Percentiles rank a stretch among this genome's conserved stretches.
phyloP scores from a whole-genome alignment of 1,140 invertebrate species.

The Mylabris phalerata region DNA sequence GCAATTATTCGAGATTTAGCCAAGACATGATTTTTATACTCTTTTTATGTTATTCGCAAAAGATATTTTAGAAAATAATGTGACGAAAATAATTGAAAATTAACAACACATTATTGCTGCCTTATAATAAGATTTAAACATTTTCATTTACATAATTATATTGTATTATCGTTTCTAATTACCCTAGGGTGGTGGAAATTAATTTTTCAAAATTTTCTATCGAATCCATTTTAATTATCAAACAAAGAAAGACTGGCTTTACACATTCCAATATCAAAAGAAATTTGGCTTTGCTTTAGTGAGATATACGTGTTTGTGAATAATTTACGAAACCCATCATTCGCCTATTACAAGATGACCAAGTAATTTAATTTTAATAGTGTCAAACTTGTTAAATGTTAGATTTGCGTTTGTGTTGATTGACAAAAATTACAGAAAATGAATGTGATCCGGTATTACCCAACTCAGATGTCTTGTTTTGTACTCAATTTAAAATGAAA shows the following conservation, averaged over 20 bases:
- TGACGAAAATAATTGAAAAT: background rate
- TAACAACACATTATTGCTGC: conserved; percentile 2
- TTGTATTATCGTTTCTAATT: background rate
- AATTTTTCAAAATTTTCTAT: too few relatives aligned
- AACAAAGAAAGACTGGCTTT: conserved; percentile 1
- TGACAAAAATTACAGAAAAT: too few relatives aligned
- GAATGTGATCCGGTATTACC: too few relatives aligned
- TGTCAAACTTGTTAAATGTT: too few relatives aligned
- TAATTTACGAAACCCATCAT: too few relatives aligned
- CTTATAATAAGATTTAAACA: conserved; percentile 2
- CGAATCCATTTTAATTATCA: background rate
- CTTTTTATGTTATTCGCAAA: background rate
- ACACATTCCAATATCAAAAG: conserved; percentile 13
- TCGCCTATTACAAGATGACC: too few relatives aligned
- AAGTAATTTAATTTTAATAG: too few relatives aligned
- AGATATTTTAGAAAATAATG: background rate
- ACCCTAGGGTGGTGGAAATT: background rate
- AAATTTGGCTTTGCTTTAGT: conserved; percentile 5
- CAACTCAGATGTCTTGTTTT: too few relatives aligned
- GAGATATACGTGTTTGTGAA: too few relatives aligned
- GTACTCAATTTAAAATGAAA: too few relatives aligned
- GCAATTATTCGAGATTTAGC: conserved; percentile 12
- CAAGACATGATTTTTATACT: background rate
- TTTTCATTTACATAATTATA: too few relatives aligned
- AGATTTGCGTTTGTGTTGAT: too few relatives aligned